A percentile compares a stretch with the other conserved stretches of the same genome.
Evolutionary conservation across 2,113 vertebrate species (phyloP).

Genomic region (Lagenorhynchus albirostris): DNA sequence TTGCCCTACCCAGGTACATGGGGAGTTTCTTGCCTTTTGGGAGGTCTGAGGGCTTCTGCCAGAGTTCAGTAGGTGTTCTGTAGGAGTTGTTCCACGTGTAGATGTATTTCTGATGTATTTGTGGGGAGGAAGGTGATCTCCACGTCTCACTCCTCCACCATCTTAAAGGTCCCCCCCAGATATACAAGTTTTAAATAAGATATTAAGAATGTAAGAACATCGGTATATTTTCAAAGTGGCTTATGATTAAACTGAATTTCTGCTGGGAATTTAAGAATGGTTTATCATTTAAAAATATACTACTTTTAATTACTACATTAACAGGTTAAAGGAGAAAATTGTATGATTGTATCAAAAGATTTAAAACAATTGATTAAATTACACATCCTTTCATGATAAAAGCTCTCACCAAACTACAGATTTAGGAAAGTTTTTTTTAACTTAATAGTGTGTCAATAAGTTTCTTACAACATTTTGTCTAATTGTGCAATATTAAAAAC

Average conservation of each 20-base stretch:
- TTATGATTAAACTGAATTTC: neutral
- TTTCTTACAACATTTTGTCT: neutral
- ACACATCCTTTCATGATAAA: neutral
- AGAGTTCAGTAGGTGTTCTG: too few relatives aligned
- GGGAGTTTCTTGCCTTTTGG: too few relatives aligned
- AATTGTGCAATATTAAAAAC: neutral
- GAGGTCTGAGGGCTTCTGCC: too few relatives aligned
- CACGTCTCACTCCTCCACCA: too few relatives aligned
- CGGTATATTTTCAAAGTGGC: neutral
- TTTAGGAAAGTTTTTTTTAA: neutral
- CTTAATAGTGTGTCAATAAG: neutral
- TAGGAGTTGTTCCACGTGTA: too few relatives aligned
- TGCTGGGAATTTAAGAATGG: neutral
- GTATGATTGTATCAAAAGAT: neutral
- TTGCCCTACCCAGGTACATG: too few relatives aligned
- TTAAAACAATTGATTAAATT: slow-evolving; percentile 5
- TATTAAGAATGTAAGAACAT: neutral
- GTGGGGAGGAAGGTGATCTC: too few relatives aligned
- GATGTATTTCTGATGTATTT: too few relatives aligned
- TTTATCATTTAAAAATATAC: neutral
- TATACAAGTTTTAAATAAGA: neutral
- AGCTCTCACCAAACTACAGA: neutral
- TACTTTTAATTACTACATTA: neutral
- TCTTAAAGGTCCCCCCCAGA: neutral
- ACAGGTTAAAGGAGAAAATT: neutral